Evolutionary conservation across 2,113 vertebrate genomes (phyloP), one percentile per base, ranked within the genome.

Genomic region (Ancistrus triradiatus): DNA sequence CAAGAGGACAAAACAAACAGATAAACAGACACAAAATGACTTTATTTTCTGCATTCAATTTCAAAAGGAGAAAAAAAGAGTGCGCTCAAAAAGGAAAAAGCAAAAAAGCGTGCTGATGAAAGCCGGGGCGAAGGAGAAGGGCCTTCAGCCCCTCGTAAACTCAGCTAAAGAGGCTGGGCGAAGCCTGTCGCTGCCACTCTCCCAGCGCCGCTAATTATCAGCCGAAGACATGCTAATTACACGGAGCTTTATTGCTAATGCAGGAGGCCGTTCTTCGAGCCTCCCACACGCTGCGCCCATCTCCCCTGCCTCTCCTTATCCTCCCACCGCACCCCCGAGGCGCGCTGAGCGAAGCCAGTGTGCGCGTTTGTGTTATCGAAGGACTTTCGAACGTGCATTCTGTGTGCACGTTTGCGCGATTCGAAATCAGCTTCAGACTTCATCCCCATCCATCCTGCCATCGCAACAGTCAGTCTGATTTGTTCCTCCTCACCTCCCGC

Each of bases 211-310:
- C 85, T 93, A 93, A 93, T 90, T 92, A 94, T 87, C 85, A 87
- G 87, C 83, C 85, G 90, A 92, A 92, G 86, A 88, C 84, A 90
- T 75, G 85, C 88, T 90, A 91, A 92, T 93, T 93, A 90, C 74
- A 80, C 78, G 86, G 86, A 86, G 85, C 83, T 90, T 90, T 90
- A 90, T 89, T 89, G 86, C 86, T 89, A 93, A 90, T 90, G 88
- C 75, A 84, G 86, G 80, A 84, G 82, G 86, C 87, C 83, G 80
- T 83, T 83, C 81, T 83, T 87, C 84, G 78, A 90, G 85, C 84
- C 90, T 85, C 84, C 83, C 84, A 88, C 78, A 52, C 64, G 48
- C 65, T 80, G 78, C 65, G 75, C 83, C 77, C 61, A 55, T 87
- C 84, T 85, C 87, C 87, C 78, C 83, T 87, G 85, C 90, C 87